Percentiles rank a stretch among this genome's conserved stretches.
Conservation (phyloP, 2,113 vertebrate genomes). For the Amphiprion ocellaris region DNA sequence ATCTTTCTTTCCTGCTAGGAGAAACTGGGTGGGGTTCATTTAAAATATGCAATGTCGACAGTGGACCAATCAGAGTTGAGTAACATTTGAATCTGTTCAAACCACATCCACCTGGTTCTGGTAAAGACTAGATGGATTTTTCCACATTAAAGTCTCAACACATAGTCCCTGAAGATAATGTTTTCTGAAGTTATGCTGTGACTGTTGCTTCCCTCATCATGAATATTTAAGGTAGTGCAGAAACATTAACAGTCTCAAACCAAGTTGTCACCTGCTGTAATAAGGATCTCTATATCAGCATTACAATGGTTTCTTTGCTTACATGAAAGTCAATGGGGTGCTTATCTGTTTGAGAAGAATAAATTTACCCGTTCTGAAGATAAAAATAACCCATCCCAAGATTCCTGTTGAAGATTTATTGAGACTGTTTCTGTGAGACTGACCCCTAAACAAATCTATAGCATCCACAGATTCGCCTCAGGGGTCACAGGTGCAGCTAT, state of each 20-base stretch:
- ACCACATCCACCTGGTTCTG: too few species aligned
- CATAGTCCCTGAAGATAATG: too few species aligned
- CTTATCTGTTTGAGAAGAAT: background rate
- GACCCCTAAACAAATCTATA: conserved; percentile 47
- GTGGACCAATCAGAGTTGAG: background rate
- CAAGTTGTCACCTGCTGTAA: background rate
- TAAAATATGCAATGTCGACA: background rate
- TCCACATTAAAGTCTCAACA: too few species aligned
- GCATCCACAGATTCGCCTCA: conserved; percentile 34
- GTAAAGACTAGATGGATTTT: too few species aligned
- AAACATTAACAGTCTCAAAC: too few species aligned
- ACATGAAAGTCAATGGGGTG: background rate
- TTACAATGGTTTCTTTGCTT: background rate
- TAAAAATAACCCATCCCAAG: background rate
- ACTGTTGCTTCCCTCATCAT: too few species aligned
- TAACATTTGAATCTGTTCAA: background rate
- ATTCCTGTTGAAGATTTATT: background rate
- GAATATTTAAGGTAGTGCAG: too few species aligned
- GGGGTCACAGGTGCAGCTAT: conserved; percentile 43
- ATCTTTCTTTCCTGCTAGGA: background rate
- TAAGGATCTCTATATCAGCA: background rate
- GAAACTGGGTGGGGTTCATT: background rate
- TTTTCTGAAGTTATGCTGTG: too few species aligned
- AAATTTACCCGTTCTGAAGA: background rate
- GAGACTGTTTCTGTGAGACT: conserved; percentile 15